Evolutionary conservation across 2,113 vertebrate species (phyloP).

Genomic region (Menura novaehollandiae): DNA sequence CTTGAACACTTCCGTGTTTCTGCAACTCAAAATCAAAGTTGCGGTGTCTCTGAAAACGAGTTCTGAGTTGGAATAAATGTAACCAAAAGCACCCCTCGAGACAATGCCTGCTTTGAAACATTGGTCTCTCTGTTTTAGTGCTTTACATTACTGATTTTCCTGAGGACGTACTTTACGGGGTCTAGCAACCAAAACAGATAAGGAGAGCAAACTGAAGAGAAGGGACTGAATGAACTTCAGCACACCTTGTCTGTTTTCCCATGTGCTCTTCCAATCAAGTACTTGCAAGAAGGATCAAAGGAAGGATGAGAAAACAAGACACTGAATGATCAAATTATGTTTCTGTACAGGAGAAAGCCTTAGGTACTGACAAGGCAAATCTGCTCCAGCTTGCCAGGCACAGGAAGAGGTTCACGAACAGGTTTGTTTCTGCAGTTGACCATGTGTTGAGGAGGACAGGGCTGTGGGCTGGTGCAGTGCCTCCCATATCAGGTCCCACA

Average conservation of each 20-base stretch:
- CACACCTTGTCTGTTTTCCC: not conserved
- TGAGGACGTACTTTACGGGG: not conserved
- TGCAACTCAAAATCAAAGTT: not conserved
- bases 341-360: not conserved
- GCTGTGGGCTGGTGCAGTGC: not conserved
- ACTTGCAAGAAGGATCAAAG: not conserved
- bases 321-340: not conserved
- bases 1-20: not conserved
- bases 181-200: not conserved
- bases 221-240: not conserved
- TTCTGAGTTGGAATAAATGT: not conserved
- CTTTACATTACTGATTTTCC: not conserved
- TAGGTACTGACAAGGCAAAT: not conserved
- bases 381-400: not conserved
- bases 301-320: not conserved
- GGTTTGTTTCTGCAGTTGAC: not conserved
- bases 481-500: not conserved
- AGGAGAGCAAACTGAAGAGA: not conserved
- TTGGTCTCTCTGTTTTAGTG: not conserved
- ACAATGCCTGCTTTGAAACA: not conserved
- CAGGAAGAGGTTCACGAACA: accelerated
- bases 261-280: not conserved
- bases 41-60: not conserved
- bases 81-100: accelerated
- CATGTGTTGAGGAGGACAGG: not conserved